Conservation (phyloP, 2,113 vertebrate genomes). For the Malaclemys terrapin region DNA sequence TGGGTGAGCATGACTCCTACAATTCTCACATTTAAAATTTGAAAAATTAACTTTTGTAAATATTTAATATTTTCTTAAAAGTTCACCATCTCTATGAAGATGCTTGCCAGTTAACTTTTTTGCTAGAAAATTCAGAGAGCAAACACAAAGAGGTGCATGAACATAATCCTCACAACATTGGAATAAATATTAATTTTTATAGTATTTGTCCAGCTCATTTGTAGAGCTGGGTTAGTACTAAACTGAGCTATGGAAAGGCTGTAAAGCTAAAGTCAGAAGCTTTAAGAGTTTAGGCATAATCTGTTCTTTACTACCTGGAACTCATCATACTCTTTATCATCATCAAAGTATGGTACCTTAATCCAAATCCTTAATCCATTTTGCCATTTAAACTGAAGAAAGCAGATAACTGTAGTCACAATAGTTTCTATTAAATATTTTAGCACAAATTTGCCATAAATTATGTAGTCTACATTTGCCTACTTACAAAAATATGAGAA, state of each 20-base stretch:
- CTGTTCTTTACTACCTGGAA: neutral
- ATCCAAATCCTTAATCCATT: neutral
- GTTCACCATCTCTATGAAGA: neutral
- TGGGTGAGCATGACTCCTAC: rapidly evolving
- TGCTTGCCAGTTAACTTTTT: neutral
- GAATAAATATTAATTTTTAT: neutral
- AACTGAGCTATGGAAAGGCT: neutral
- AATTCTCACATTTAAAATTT: neutral
- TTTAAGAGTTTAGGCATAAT: neutral
- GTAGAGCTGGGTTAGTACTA: no score
- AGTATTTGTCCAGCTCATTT: neutral
- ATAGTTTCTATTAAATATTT: neutral
- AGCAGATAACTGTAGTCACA: neutral
- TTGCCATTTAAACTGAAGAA: neutral
- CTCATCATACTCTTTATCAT: neutral
- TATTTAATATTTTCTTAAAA: neutral
- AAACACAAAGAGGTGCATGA: neutral
- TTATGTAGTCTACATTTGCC: neutral
- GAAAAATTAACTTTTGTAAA: neutral
- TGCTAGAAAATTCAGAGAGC: neutral
- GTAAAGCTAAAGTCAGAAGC: neutral
- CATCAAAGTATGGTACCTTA: neutral
- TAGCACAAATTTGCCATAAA: neutral
- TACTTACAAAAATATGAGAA: neutral
- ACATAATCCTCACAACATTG: neutral